Evolutionary conservation across 2,113 vertebrate genomes (phyloP), one percentile per base, ranked within the genome.

Genomic region (Columba livia): DNA sequence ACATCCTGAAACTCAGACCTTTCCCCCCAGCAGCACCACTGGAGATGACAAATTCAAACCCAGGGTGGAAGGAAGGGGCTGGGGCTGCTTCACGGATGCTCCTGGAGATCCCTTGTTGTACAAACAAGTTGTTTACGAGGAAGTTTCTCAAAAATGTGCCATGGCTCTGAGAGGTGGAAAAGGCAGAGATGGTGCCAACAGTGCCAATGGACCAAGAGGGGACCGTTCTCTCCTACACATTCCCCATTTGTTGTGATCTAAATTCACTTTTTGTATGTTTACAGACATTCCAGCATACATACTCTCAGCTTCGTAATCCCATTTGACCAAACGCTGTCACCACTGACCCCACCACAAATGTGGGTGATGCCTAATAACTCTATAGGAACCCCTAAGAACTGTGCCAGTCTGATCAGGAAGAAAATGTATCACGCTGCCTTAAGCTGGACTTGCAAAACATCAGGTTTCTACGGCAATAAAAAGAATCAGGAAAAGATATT

Each of bases 401-500:
- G 1, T 20, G 74, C 34, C 34, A 42, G 2, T 21, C 11, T 25
- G 9, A 34, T 4, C 10, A 4, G 42, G 57, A 72, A 69, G 17
- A 19, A 54, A 38, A 79, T 0, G 1, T 3, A 34, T 44, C 75
- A 50, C 6, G 0, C 8, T 38, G 47, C 60, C 57, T 91, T 40
- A 24, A 83, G 4, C 8, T 0, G 4, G 36, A 12, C 29, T 64
- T 4, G 31, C 15, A 60, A 57, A 44, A 26, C 34, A 19, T 7
- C 0, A 0, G 38, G 69, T 42, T 86, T 77, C 58, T 21, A n/a
- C 0, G 0, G 57, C 42, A 34, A 56, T 2, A 57, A 82, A 86
- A 75, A 9, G 40, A 25, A 62, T 6, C 42, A 3, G 16, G 48
- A 74, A 82, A 71, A 82, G 7, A 56, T 10, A 53, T 0, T 9